These are phyloP conservation scores for Chanos chanos DNA, from an alignment of 2,797 vertebrate genomes.

Conservation along the genomic window DNA sequence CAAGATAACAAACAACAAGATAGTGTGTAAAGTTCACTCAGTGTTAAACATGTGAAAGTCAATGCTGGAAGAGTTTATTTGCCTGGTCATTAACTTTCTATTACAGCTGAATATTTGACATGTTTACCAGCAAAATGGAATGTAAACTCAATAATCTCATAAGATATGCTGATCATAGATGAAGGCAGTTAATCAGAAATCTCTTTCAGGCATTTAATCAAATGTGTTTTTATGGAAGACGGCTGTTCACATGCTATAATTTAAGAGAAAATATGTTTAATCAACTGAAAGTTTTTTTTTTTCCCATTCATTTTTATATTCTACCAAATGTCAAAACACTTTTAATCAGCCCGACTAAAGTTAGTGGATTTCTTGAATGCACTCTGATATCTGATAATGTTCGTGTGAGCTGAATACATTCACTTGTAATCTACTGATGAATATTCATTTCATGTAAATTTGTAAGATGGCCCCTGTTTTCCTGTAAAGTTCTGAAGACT, in stretches of 20 bases:
- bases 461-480: no score
- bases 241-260: neutral
- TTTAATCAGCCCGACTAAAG: neutral
- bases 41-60: no score
- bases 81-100: no score
- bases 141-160: neutral
- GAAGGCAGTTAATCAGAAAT: constrained; percentile 6
- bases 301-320: neutral
- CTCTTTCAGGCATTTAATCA: constrained; percentile 13
- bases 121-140: neutral
- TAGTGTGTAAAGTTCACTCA: no score
- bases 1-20: no score
- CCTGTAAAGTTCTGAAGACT: no score
- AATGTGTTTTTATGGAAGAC: constrained; percentile 8
- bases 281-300: neutral
- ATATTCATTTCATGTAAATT: neutral
- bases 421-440: neutral
- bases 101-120: neutral
- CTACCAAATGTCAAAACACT: neutral
- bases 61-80: no score
- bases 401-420: neutral
- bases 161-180: neutral
- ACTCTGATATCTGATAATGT: neutral
- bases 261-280: neutral
- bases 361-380: neutral